A percentile compares a stretch with the other conserved stretches of the same genome.
Conservation (phyloP, 64 coral and sea anemone genomes). For the Acropora tenuis region DNA sequence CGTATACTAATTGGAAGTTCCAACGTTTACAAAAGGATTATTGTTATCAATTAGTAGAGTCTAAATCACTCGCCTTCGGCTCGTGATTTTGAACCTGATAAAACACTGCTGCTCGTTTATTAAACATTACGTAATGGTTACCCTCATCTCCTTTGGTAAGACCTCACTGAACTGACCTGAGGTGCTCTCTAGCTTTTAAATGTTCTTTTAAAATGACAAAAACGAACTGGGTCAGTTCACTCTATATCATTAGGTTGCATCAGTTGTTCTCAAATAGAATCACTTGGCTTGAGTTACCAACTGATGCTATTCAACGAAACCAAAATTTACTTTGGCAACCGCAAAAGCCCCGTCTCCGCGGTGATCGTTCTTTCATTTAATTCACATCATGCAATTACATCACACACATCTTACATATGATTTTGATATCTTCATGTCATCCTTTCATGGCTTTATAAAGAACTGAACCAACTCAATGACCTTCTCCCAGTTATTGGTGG, state of each 20-base stretch:
- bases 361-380: conserved; percentile 9
- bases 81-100: too few species aligned
- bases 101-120: too few species aligned
- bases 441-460: conserved; percentile 6
- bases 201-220: too few species aligned
- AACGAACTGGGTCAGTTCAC: too few species aligned
- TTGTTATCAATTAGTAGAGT: background rate
- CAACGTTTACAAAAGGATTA: conserved; percentile 5
- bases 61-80: too few species aligned
- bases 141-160: too few species aligned
- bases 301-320: conserved; percentile 7
- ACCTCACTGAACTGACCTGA: too few species aligned
- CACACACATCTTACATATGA: conserved; percentile 17
- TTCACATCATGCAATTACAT: conserved; percentile 4
- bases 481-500: conserved; percentile 6
- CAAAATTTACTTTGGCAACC: conserved; percentile 3
- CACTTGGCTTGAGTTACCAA: conserved; percentile 11
- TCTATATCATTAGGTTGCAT: background rate
- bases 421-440: conserved; percentile 7
- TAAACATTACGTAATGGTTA: too few species aligned
- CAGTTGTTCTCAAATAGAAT: conserved; percentile 7
- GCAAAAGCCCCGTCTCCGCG: background rate
- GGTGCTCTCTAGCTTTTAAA: too few species aligned
- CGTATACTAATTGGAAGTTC: background rate
- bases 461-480: conserved; percentile 15